phyloP scores from a whole-genome alignment of 2,797 vertebrate species.

The Catharus ustulatus region DNA sequence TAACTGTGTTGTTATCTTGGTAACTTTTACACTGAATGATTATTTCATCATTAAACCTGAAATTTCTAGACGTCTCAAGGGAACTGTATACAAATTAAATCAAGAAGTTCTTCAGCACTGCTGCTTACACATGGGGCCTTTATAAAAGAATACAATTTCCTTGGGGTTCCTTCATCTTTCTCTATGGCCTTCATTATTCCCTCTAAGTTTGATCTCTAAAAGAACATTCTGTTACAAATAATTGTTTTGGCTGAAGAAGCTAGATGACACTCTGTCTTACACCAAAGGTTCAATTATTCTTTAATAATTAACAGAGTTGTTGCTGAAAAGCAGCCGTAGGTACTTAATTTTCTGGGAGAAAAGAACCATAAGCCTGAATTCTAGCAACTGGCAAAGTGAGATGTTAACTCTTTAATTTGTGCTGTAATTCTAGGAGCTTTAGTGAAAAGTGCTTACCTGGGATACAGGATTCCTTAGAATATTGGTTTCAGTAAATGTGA shows the following conservation, averaged over 20 bases:
- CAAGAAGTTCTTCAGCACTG: not conserved
- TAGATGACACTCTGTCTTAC: not conserved
- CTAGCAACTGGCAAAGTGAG: not conserved
- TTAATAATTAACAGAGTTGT: not conserved
- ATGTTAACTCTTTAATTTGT: not conserved
- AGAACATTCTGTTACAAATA: not conserved
- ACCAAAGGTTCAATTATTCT: not conserved
- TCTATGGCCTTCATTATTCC: not conserved
- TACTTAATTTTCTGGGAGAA: not conserved
- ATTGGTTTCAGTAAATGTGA: not conserved
- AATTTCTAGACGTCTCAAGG: not conserved
- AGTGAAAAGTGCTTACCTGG: not conserved
- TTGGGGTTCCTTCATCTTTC: not conserved
- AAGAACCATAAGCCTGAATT: not conserved
- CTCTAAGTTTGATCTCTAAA: not conserved
- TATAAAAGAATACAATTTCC: not conserved
- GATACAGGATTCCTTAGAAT: not conserved
- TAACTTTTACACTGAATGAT: not conserved
- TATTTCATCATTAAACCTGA: conserved; percentile 14
- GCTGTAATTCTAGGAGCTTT: not conserved
- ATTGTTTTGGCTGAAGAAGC: not conserved
- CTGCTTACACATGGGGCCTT: not conserved
- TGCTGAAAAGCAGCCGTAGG: not conserved
- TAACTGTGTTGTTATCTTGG: not conserved
- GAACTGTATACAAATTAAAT: conserved; percentile 2